phyloP scores from a whole-genome alignment of 1,140 invertebrate species.

The Centruroides sculpturatus region DNA sequence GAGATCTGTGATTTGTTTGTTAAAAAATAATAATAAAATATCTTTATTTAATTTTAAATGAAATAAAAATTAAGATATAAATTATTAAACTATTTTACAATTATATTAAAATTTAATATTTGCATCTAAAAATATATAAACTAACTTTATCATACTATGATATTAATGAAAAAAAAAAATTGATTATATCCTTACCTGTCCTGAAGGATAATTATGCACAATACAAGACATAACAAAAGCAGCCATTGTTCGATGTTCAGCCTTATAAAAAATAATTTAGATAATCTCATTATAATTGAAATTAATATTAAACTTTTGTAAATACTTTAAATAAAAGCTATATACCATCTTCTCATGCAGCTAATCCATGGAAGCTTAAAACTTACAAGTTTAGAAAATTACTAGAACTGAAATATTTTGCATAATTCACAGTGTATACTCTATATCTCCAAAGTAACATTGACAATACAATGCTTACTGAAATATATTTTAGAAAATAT shows the following conservation, averaged over 20 bases:
- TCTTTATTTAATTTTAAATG: neutral
- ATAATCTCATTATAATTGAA: too few species aligned
- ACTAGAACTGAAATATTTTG: too few species aligned
- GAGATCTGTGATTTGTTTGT: neutral
- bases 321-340: too few species aligned
- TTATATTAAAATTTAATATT: neutral
- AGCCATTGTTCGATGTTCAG: slow-evolving; percentile 71
- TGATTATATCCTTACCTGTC: slow-evolving; percentile 40
- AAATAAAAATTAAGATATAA: neutral
- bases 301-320: too few species aligned
- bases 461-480: too few species aligned
- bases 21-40: neutral
- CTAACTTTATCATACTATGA: neutral
- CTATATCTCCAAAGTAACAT: too few species aligned
- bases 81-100: neutral
- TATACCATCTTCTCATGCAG: too few species aligned
- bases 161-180: neutral
- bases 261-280: slow-evolving; percentile 33
- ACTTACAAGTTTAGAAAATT: too few species aligned
- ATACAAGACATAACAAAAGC: slow-evolving; percentile 85
- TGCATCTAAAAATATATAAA: neutral
- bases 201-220: slow-evolving; percentile 70
- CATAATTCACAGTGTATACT: too few species aligned
- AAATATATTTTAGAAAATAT: too few species aligned
- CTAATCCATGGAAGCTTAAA: too few species aligned